phyloP scores from a whole-genome alignment of 2,888 invertebrate species.

The Conchocele bisecta region DNA sequence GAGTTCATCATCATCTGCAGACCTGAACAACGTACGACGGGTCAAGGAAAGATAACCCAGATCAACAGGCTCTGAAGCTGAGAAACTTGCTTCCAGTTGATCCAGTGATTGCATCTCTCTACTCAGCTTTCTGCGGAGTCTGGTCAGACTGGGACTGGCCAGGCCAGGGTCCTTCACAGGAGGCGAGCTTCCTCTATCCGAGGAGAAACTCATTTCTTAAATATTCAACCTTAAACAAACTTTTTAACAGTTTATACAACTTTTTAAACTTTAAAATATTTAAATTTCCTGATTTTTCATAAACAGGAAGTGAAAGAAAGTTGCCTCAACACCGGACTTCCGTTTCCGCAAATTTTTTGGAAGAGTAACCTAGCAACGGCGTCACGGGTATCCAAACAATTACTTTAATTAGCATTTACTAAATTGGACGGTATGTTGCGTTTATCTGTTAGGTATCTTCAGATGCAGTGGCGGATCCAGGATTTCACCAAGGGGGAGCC shows the following conservation, averaged over 20 bases:
- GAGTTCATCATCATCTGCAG: no score
- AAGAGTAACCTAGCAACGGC: constrained; percentile 47
- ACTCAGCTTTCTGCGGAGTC: constrained; percentile 23
- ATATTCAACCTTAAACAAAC: not conserved
- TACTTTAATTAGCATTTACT: no score
- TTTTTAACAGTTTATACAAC: not conserved
- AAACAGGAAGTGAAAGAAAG: constrained; percentile 24
- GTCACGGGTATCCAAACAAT: constrained; percentile 23
- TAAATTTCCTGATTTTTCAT: constrained; percentile 26
- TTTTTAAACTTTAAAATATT: constrained; percentile 17
- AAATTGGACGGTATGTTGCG: no score
- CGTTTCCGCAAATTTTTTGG: no score
- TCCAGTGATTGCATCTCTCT: constrained; percentile 33
- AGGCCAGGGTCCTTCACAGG: constrained; percentile 60
- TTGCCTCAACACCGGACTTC: constrained; percentile 9
- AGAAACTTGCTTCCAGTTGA: constrained; percentile 12
- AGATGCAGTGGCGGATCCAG: no score
- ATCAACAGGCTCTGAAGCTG: no score
- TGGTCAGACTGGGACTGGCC: constrained; percentile 25
- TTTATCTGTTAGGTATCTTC: no score
- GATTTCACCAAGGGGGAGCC: no score
- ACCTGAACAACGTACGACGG: no score
- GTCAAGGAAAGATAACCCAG: no score
- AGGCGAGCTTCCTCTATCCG: constrained; percentile 53
- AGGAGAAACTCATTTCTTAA: constrained; percentile 40